These are phyloP conservation scores for Crocallis elinguaria DNA, from an alignment of 2,888 invertebrate species.

Conservation along the genomic window DNA sequence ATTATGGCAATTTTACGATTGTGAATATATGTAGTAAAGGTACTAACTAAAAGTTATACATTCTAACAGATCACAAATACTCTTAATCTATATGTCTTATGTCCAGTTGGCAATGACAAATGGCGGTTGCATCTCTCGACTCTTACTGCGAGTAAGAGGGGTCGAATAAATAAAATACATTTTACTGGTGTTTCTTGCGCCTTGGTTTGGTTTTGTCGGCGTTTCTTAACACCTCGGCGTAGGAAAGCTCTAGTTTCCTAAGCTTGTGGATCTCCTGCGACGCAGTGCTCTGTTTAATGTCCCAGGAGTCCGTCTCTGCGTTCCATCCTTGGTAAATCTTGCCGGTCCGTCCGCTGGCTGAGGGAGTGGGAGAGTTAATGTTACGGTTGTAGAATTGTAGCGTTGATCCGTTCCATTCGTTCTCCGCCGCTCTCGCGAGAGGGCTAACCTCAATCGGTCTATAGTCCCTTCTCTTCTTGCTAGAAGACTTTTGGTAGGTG, in stretches of 20 bases:
- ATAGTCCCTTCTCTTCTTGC: conserved; percentile 85
- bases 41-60: conserved; percentile 75
- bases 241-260: conserved; percentile 92
- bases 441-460: conserved; percentile 83
- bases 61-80: conserved; percentile 83
- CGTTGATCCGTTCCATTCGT: conserved; percentile 89
- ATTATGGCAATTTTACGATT: conserved; percentile 79
- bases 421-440: conserved; percentile 67
- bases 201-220: conserved; percentile 85
- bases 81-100: conserved; percentile 71
- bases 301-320: conserved; percentile 77
- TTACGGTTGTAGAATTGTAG: conserved; percentile 88
- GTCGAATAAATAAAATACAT: conserved; percentile 65
- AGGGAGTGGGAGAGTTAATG: conserved; percentile 85
- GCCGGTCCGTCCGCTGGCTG: conserved; percentile 77
- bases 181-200: conserved; percentile 82
- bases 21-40: conserved; percentile 63
- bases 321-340: conserved; percentile 81
- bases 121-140: conserved; percentile 78
- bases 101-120: conserved; percentile 83
- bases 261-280: conserved; percentile 93
- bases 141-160: conserved; percentile 71
- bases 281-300: conserved; percentile 87
- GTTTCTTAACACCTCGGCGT: conserved; percentile 92
- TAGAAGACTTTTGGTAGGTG: conserved; percentile 83